Evolutionary conservation across 2,797 vertebrate species (phyloP).

Genomic region (Yasuhikotakia modesta): DNA sequence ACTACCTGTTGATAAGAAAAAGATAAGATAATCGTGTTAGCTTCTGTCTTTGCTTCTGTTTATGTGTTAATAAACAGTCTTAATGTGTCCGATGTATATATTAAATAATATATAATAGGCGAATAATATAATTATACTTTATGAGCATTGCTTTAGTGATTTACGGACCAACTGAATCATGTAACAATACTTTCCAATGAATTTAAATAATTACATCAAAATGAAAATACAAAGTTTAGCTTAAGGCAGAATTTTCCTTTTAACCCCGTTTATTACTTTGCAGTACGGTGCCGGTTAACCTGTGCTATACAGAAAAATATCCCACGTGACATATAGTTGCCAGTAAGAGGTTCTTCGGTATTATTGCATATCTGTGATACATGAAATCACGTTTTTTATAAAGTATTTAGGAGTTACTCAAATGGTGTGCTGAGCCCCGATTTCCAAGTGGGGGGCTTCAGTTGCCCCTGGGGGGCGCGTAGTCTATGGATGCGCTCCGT

Average conservation of each 20-base stretch:
- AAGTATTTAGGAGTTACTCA: slow-evolving; percentile 36
- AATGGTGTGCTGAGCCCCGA: slow-evolving; percentile 25
- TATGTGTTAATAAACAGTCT: slow-evolving; percentile 2
- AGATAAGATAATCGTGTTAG: slow-evolving; percentile 15
- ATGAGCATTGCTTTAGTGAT: not conserved
- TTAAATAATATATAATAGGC: not conserved
- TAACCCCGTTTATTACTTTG: no score
- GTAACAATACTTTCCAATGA: not conserved
- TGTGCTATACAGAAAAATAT: no score
- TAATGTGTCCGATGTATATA: not conserved
- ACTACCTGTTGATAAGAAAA: slow-evolving; percentile 27
- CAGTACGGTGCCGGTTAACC: no score
- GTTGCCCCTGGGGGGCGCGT: slow-evolving; percentile 44
- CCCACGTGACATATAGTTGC: no score
- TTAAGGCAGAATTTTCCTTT: no score
- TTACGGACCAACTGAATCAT: not conserved
- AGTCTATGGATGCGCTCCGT: slow-evolving; percentile 59
- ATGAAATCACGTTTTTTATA: slow-evolving; percentile 18
- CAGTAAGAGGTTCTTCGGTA: not conserved
- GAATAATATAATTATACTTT: not conserved
- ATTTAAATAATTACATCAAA: no score
- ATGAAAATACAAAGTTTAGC: no score
- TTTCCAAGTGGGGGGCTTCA: slow-evolving; percentile 41
- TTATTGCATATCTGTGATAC: not conserved
- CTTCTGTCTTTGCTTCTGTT: slow-evolving; percentile 13